A percentile compares a stretch with the other conserved stretches of the same genome.
phyloP scores from a whole-genome alignment of 2,888 invertebrate genomes.

The Folsomia candida region DNA sequence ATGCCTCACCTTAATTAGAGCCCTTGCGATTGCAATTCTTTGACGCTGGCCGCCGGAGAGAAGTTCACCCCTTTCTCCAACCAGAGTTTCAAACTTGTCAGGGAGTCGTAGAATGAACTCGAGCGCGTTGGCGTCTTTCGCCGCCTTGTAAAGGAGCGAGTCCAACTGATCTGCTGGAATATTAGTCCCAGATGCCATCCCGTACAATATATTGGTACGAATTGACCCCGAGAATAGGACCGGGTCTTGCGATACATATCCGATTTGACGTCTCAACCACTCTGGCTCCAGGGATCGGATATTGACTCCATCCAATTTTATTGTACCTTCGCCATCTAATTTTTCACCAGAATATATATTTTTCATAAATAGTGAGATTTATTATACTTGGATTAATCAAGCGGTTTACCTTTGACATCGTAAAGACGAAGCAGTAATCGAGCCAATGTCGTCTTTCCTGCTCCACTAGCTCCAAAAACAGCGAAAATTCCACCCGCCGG shows the following conservation, averaged over 20 bases:
- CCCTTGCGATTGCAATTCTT: constrained; percentile 83
- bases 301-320: constrained; percentile 74
- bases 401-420: constrained; percentile 64
- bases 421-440: constrained; percentile 79
- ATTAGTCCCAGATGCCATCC: constrained; percentile 58
- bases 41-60: constrained; percentile 92
- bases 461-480: constrained; percentile 72
- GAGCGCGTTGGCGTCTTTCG: constrained; percentile 78
- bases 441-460: constrained; percentile 91
- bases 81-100: constrained; percentile 74
- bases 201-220: constrained; percentile 86
- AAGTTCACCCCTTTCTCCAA: constrained; percentile 85
- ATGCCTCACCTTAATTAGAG: constrained; percentile 73
- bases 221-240: constrained; percentile 88
- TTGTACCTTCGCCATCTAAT: constrained; percentile 57
- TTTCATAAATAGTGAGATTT: no score
- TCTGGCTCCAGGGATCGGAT: constrained; percentile 71
- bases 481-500: constrained; percentile 72
- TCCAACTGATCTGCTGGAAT: neutral
- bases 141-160: constrained; percentile 63
- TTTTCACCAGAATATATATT: neutral
- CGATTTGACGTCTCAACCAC: constrained; percentile 82
- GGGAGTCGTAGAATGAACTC: constrained; percentile 69
- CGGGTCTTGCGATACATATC: constrained; percentile 91
- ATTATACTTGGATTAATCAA: no score